phyloP scores from a whole-genome alignment of 2,888 invertebrate species.

The Cheilosia variabilis region DNA sequence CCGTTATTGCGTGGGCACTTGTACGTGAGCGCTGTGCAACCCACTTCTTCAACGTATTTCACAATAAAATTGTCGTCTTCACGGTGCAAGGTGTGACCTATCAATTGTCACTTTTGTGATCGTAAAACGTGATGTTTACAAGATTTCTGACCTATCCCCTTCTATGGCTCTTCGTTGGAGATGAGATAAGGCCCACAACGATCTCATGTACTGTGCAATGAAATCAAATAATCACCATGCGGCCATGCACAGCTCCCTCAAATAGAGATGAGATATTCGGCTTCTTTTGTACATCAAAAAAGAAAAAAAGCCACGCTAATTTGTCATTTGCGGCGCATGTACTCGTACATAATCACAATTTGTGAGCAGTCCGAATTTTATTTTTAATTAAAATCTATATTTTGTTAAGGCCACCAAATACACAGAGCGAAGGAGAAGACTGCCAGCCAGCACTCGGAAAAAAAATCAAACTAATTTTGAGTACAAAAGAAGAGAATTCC shows the following conservation, averaged over 20 bases:
- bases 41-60: conserved; percentile 5
- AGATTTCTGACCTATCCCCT: neutral
- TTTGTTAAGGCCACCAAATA: neutral
- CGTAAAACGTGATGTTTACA: conserved; percentile 11
- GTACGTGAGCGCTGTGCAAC: neutral
- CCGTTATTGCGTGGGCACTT: neutral
- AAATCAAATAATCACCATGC: conserved; percentile 3
- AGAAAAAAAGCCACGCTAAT: neutral
- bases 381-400: neutral
- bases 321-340: neutral
- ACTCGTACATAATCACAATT: neutral
- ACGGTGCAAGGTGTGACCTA: conserved; percentile 26
- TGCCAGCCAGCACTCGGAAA: neutral
- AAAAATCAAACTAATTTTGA: neutral
- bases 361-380: neutral
- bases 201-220: neutral
- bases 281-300: neutral
- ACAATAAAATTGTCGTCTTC: neutral
- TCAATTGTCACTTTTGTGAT: conserved; percentile 3
- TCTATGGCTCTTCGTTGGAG: neutral
- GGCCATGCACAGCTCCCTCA: neutral
- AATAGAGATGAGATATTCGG: neutral
- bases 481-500: neutral
- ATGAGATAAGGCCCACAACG: neutral
- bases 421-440: neutral